phyloP scores from a whole-genome alignment of 1,140 invertebrate species.

The Heliconius hewitsoni region DNA sequence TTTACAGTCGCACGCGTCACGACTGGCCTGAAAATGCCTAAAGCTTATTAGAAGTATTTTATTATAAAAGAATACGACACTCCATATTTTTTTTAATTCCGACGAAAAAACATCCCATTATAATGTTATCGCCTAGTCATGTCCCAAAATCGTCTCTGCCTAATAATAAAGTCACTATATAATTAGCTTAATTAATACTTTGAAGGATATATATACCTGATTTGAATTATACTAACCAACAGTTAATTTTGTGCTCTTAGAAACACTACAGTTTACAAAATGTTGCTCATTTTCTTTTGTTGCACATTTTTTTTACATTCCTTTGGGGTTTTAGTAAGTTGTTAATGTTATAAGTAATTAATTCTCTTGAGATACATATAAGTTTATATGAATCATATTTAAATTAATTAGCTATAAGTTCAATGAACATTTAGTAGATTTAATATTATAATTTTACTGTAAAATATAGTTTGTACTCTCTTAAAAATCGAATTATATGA shows the following conservation, averaged over 20 bases:
- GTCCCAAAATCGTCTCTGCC: not conserved
- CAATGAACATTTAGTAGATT: not conserved
- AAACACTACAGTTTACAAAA: not conserved
- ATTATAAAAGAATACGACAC: too few relatives aligned
- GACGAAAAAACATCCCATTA: not conserved
- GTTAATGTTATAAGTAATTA: not conserved
- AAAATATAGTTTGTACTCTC: too few relatives aligned
- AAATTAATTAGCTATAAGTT: too few relatives aligned
- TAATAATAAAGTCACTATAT: constrained; percentile 11
- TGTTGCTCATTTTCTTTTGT: not conserved
- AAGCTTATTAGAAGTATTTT: too few relatives aligned
- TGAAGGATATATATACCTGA: not conserved
- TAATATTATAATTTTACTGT: not conserved
- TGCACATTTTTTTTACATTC: not conserved
- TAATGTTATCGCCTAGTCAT: not conserved
- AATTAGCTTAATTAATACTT: constrained; percentile 4
- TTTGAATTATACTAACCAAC: not conserved
- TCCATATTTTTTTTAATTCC: not conserved
- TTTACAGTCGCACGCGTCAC: too few relatives aligned
- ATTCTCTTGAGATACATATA: not conserved
- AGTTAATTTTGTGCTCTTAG: not conserved
- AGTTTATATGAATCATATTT: too few relatives aligned
- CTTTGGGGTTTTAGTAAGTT: not conserved
- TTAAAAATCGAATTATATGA: too few relatives aligned
- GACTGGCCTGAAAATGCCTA: too few relatives aligned